A percentile compares a stretch with the other conserved stretches of the same genome.
Conservation (phyloP, 2,113 vertebrate species). For the Solea solea region DNA sequence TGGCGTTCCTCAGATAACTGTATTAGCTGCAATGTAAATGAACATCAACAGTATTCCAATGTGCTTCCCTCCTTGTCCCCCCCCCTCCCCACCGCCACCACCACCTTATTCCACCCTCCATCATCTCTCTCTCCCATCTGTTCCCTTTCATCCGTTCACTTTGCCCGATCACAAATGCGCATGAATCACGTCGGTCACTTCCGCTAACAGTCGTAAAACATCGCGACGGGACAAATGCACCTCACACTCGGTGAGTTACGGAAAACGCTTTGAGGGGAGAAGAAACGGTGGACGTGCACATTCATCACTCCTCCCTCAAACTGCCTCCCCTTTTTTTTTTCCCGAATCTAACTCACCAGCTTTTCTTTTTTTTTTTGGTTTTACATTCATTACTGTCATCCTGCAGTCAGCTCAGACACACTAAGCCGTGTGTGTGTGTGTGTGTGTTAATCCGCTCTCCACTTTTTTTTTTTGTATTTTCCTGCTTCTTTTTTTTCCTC, state of each 20-base stretch:
- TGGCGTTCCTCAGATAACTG: too few relatives aligned
- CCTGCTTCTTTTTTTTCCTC: conserved; percentile 40
- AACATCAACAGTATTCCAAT: too few relatives aligned
- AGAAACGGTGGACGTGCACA: conserved; percentile 13
- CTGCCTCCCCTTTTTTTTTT: conserved; percentile 46
- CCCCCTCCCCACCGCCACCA: background rate
- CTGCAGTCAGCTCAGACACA: conserved; percentile 55
- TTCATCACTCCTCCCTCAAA: conserved; percentile 43
- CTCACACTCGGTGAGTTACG: conserved; percentile 6
- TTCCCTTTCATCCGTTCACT: background rate
- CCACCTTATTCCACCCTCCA: background rate
- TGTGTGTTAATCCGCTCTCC: conserved; percentile 13
- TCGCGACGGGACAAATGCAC: conserved; percentile 14
- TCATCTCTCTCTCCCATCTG: background rate
- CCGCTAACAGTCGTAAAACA: background rate
- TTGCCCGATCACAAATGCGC: conserved; percentile 32
- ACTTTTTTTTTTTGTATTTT: conserved; percentile 22
- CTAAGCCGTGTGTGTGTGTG: conserved; percentile 12
- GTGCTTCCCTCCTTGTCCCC: background rate
- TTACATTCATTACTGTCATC: conserved; percentile 75
- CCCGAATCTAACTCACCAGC: conserved; percentile 44
- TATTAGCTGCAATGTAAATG: too few relatives aligned
- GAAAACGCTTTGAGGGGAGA: conserved; percentile 19
- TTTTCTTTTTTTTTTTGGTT: conserved; percentile 53
- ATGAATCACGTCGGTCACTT: background rate